Base-by-base conservation (phyloP, 2,113 vertebrate species). In the Caranx ignobilis region DNA sequence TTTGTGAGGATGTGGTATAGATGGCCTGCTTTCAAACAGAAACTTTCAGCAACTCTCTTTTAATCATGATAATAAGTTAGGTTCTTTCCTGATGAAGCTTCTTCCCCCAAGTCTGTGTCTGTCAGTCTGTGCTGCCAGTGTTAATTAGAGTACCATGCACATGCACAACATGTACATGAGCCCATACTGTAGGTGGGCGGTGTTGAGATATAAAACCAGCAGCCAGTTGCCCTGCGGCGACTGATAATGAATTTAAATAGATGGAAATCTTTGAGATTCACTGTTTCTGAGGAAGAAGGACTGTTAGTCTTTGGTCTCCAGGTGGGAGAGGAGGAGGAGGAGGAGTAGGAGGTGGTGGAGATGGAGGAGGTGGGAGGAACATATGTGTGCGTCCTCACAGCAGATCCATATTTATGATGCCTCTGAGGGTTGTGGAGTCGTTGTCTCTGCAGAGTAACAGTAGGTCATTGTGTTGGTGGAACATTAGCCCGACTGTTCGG, bases 171-270 rank as follows among this genome's bases (percentile, higher is more conserved):
- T 32, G 65, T 56, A 50, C 70, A 78, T 0, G 21, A 65, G 84
- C 54, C 82, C 91, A 92, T 93, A 88, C 83, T 92, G 88, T 88
- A 65, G 84, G 92, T 93, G 85, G 92, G 91, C 62, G 91, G 87
- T 70, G 68, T 79, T 70, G 87, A 87, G 79, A 75, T 77, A 57
- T 69, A 52, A 80, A 85, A 82, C 71, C 47, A 37, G 65, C 84
- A 87, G 88, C 82, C 78, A 72, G 75, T 82, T 76, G 72, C 71
- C 84, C 80, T 35, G 75, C 41, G 13, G 87, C 9, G 2, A 35
- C 81, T 67, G 83, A 56, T 87, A 83, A 90, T 84, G 63, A 88
- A 91, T 93, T 85, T 19, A 89, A 89, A 88, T 81, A 41, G 70
- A 92, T 90, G 89, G 83, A 91, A 87, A 90, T 82, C 50, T 45